phyloP scores from a whole-genome alignment of 2,888 invertebrate species.

The Tipula lateralis region DNA sequence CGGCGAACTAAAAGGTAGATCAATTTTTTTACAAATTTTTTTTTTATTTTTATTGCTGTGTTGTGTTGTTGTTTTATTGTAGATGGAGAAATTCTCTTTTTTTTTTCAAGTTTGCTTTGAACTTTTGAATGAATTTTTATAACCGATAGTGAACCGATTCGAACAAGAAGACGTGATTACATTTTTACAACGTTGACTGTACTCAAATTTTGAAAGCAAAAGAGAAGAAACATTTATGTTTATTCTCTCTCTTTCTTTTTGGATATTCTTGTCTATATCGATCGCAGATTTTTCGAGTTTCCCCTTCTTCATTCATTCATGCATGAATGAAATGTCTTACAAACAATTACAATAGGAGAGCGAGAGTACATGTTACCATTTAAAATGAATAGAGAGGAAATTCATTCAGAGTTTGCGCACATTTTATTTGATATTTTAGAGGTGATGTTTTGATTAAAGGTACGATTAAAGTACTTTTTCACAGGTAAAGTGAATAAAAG shows the following conservation, averaged over 20 bases:
- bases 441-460: neutral
- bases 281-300: neutral
- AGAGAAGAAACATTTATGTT: neutral
- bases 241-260: neutral
- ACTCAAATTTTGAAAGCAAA: neutral
- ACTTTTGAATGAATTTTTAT: neutral
- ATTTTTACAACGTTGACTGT: neutral
- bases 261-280: neutral
- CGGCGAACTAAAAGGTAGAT: constrained; percentile 29
- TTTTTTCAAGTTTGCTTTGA: neutral
- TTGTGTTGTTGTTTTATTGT: neutral
- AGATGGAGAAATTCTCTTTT: neutral
- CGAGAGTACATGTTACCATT: neutral
- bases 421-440: neutral
- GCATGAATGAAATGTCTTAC: neutral
- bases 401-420: neutral
- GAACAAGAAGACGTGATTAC: too few relatives aligned
- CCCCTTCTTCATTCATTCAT: neutral
- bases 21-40: neutral
- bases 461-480: neutral
- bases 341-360: neutral
- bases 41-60: too few relatives aligned
- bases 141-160: neutral
- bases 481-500: neutral
- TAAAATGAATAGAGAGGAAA: too few relatives aligned